Conservation (phyloP, 2,797 vertebrate species). For the Menidia menidia region DNA sequence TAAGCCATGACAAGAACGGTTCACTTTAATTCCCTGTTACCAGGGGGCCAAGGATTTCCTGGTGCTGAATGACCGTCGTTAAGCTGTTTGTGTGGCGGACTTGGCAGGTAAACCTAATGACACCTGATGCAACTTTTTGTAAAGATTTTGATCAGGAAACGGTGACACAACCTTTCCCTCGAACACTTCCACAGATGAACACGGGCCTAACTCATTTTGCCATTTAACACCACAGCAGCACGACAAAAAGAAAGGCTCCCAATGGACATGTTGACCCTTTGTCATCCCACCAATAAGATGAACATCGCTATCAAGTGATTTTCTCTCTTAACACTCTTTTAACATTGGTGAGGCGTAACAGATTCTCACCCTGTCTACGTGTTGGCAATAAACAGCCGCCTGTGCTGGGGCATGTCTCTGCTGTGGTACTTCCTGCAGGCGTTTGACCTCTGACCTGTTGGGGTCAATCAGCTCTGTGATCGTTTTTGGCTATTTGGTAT, state of each 20-base stretch:
- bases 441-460: slow-evolving; percentile 38
- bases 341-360: slow-evolving; percentile 15
- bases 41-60: slow-evolving; percentile 54
- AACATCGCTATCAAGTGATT: slow-evolving; percentile 27
- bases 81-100: slow-evolving; percentile 69
- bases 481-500: slow-evolving; percentile 48
- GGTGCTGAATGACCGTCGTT: slow-evolving; percentile 51
- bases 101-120: slow-evolving; percentile 38
- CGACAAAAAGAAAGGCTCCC: slow-evolving; percentile 9
- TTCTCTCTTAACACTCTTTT: slow-evolving; percentile 34
- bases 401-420: not conserved
- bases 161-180: slow-evolving; percentile 16
- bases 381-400: slow-evolving; percentile 13
- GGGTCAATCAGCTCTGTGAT: slow-evolving; percentile 23
- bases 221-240: slow-evolving; percentile 4
- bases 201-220: not conserved
- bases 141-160: slow-evolving; percentile 23
- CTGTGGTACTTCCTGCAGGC: slow-evolving; percentile 20
- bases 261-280: slow-evolving; percentile 40
- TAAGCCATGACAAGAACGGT: slow-evolving; percentile 66
- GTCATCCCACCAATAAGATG: slow-evolving; percentile 26
- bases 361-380: slow-evolving; percentile 18
- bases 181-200: not conserved
- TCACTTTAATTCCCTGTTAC: slow-evolving; percentile 80
- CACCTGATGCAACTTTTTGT: slow-evolving; percentile 48